phyloP scores from a whole-genome alignment of 2,888 invertebrate species.

The Drosophila subsilvestris region DNA sequence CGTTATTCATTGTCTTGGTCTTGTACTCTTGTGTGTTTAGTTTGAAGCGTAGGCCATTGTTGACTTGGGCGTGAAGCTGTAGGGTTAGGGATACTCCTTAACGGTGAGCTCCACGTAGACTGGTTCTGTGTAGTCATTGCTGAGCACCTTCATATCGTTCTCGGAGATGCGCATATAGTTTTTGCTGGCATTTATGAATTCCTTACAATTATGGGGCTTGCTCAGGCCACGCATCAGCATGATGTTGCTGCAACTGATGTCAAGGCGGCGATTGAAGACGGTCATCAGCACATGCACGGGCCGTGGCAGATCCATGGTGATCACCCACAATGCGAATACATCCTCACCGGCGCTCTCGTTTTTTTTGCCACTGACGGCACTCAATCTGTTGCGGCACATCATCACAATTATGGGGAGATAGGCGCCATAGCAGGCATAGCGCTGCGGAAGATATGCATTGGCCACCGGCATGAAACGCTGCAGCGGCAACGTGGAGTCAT shows the following conservation, averaged over 20 bases:
- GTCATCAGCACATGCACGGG: slow-evolving; percentile 46
- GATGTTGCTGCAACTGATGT: slow-evolving; percentile 41
- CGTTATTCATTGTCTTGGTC: no score
- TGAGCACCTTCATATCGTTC: slow-evolving; percentile 45
- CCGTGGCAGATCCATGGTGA: slow-evolving; percentile 25
- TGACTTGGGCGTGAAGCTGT: no score
- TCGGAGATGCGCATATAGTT: slow-evolving; percentile 45
- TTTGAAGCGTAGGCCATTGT: no score
- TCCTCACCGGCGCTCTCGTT: no score
- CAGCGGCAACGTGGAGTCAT: not conserved
- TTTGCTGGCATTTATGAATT: slow-evolving; percentile 16
- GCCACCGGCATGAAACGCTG: slow-evolving; percentile 3
- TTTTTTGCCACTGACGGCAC: not conserved
- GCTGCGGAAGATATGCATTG: slow-evolving; percentile 12
- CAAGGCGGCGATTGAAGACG: slow-evolving; percentile 50
- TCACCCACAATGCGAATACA: slow-evolving; percentile 50
- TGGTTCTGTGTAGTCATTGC: slow-evolving; percentile 42
- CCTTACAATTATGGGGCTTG: slow-evolving; percentile 28
- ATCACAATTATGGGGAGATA: slow-evolving; percentile 57
- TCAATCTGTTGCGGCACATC: slow-evolving; percentile 37
- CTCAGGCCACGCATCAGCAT: slow-evolving; percentile 41
- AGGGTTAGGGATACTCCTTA: slow-evolving; percentile 21
- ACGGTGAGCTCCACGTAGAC: slow-evolving; percentile 55
- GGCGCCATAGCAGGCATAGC: not conserved
- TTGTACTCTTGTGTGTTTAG: no score